Evolutionary conservation across 2,888 invertebrate species (phyloP), one percentile per base, ranked within the genome.

Genomic region (Cryptocephalus moraei): DNA sequence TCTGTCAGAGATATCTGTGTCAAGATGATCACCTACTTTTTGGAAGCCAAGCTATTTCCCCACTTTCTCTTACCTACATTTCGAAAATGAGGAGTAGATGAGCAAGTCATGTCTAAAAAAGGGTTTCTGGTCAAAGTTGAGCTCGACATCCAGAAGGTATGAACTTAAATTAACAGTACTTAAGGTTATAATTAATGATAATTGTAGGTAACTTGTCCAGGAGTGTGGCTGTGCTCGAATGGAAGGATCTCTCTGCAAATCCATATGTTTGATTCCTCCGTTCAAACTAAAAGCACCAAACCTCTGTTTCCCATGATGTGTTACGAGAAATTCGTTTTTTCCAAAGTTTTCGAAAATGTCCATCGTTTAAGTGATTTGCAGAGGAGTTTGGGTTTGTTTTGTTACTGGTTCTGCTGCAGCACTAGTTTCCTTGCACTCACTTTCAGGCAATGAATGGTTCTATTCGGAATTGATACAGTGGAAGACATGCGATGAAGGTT

Each of bases 201-300:
- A n/a, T 43, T 50, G 34, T 43, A 85, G 84, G 78, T 89, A 32
- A 81, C 85, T 47, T 89, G 89, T 66, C 89, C 89, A n/a, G 90
- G 90, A 33, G 88, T 89, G 10, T 89, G 87, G 85, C 71, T 90
- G 32, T 86, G 86, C 61, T 82, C 85, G 51, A 82, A 82, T 67
- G 88, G 89, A n/a, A 79, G 81, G 61, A 77, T 86, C 8, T 82
- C 84, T 8, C 71, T 89, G 31, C 80, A 81, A 52, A 74, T 89
- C 34, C 79, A 76, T 55, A 75, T 84, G 44, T 73, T 90, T 41
- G 84, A 82, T 39, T 81, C 81, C 33, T 80, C 78, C 57, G 78
- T 81, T 53, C 81, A 83, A 64, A 87, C 88, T 8, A 76, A 76
- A 52, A 70, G 77, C 46, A 67, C 81, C 38, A 73, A 78, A 2